phyloP scores from a whole-genome alignment of 2,888 invertebrate genomes.

The Coleophora deauratella region DNA sequence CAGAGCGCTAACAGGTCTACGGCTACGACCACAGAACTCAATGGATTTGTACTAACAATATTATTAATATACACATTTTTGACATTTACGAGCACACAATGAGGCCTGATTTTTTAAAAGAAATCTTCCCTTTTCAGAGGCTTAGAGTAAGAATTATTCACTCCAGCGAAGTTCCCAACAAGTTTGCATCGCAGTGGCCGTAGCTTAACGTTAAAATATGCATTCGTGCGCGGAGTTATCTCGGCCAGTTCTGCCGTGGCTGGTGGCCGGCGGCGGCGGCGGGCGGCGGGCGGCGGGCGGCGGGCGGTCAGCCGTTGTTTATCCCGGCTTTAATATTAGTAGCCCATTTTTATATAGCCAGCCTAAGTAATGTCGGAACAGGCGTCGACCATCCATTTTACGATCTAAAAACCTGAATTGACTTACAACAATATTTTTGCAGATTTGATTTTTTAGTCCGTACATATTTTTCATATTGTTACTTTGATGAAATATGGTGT shows the following conservation, averaged over 20 bases:
- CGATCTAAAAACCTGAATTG: too few relatives aligned
- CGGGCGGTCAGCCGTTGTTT: constrained; percentile 53
- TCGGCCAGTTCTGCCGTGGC: constrained; percentile 53
- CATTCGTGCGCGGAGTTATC: constrained; percentile 59
- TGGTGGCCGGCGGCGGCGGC: constrained; percentile 38
- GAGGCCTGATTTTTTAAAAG: constrained; percentile 1
- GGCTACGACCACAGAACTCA: too few relatives aligned
- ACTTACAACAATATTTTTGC: too few relatives aligned
- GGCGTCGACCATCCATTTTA: neutral
- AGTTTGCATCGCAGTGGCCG: constrained; percentile 51
- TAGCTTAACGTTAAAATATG: constrained; percentile 66
- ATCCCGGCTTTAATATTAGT: constrained; percentile 48
- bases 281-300: constrained; percentile 27
- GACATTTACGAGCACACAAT: too few relatives aligned
- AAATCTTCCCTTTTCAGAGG: constrained; percentile 27
- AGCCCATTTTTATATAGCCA: constrained; percentile 22
- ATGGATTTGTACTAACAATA: too few relatives aligned
- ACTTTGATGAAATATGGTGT: too few relatives aligned
- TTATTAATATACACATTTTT: too few relatives aligned
- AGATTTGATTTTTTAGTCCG: too few relatives aligned
- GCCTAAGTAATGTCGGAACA: neutral
- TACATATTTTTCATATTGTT: too few relatives aligned
- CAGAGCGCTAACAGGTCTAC: too few relatives aligned
- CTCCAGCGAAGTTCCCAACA: constrained; percentile 51
- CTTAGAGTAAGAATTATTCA: constrained; percentile 58